These are phyloP conservation scores for Balanococcus diminutus DNA, from an alignment of 2,888 invertebrate species.

Conservation along the genomic window DNA sequence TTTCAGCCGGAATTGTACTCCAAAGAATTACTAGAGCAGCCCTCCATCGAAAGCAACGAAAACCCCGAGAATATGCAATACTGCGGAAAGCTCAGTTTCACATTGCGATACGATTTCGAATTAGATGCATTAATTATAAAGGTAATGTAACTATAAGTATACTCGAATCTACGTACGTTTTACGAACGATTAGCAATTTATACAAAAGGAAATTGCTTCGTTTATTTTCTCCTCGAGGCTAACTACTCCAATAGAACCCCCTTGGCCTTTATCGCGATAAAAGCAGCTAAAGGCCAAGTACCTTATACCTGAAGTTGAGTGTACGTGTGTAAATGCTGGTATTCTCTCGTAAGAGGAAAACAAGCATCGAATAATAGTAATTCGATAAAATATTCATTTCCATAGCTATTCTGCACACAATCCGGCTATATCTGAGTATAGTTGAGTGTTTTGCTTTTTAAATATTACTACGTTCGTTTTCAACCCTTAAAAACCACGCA, in stretches of 20 bases:
- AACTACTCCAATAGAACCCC: too few relatives aligned
- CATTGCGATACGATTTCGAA: conserved; percentile 79
- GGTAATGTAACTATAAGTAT: conserved; percentile 64
- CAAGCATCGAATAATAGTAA: neutral
- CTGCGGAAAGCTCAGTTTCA: conserved; percentile 81
- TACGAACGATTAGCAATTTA: neutral
- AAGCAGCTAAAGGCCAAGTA: neutral
- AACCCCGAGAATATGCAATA: conserved; percentile 71
- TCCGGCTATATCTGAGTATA: too few relatives aligned
- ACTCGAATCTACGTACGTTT: neutral
- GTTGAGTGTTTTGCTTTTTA: neutral
- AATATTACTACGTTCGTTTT: neutral
- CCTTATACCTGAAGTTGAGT: neutral
- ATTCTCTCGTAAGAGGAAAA: too few relatives aligned
- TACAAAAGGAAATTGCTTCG: neutral
- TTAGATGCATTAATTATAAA: conserved; percentile 80
- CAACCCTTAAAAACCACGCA: neutral
- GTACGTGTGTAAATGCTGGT: too few relatives aligned
- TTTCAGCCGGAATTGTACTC: conserved; percentile 77
- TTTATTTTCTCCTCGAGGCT: neutral
- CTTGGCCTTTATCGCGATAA: too few relatives aligned
- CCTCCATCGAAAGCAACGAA: conserved; percentile 73
- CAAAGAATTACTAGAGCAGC: conserved; percentile 74
- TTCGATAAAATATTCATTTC: neutral
- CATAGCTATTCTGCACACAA: neutral